These are phyloP conservation scores for Papilio glaucus DNA, from an alignment of 1,140 invertebrate species.

Conservation along the genomic window DNA sequence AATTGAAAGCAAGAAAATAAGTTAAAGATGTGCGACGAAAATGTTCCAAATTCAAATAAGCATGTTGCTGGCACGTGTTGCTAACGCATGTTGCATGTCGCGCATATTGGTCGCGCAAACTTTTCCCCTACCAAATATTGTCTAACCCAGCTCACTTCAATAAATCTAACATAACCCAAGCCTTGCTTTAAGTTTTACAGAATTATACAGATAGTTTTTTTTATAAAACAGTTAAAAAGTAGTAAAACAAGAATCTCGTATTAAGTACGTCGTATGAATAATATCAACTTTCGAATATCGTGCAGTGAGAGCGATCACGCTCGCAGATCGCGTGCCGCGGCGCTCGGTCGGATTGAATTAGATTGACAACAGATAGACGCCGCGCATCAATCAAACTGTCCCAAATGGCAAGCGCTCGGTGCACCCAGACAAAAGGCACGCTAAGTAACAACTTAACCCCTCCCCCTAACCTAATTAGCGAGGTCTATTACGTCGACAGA, in stretches of 20 bases:
- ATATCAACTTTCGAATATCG: slow-evolving; percentile 43
- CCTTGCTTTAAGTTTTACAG: too few relatives aligned
- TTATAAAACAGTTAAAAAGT: not conserved
- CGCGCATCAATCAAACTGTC: slow-evolving; percentile 66
- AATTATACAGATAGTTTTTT: too few relatives aligned
- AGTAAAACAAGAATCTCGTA: not conserved
- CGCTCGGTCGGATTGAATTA: slow-evolving; percentile 61
- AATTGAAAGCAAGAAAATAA: too few relatives aligned
- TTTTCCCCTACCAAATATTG: too few relatives aligned
- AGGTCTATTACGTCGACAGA: slow-evolving; percentile 53
- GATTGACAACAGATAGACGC: slow-evolving; percentile 63
- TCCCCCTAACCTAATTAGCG: slow-evolving; percentile 12
- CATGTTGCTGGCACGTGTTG: too few relatives aligned
- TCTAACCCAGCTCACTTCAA: too few relatives aligned
- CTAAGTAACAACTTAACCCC: slow-evolving; percentile 40
- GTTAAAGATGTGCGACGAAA: too few relatives aligned
- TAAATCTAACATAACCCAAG: too few relatives aligned
- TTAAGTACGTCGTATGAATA: slow-evolving; percentile 9
- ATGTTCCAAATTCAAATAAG: too few relatives aligned
- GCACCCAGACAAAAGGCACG: slow-evolving; percentile 33
- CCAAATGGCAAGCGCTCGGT: slow-evolving; percentile 48
- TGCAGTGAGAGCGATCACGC: slow-evolving; percentile 52
- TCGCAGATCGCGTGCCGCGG: slow-evolving; percentile 57
- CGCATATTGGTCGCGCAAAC: too few relatives aligned
- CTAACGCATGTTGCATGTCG: too few relatives aligned